Base-by-base conservation (phyloP, 2,113 vertebrate genomes). In the Candoia aspera region DNA sequence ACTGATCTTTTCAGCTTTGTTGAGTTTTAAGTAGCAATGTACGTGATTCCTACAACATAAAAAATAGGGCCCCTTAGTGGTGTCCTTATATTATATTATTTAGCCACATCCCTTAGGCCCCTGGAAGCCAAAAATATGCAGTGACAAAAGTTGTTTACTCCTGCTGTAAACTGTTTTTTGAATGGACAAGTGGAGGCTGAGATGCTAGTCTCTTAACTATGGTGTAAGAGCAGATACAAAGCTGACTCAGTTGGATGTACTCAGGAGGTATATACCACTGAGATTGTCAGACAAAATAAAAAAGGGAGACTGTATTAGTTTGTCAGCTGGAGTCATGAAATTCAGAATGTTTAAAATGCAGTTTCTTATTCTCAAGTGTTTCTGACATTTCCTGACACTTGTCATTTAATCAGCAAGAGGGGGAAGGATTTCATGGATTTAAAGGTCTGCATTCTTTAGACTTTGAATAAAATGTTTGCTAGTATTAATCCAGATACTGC, bases 391-490 rank as follows among this genome's bases (percentile, higher is more conserved):
- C 12, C 42, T 90, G 79, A 90, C 68, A 83, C 10, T 89, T 46
- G 64, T 87, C 59, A 92, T 93, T 92, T 92, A 86, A 90, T 91
- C 86, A 88, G 73, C 17, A 37, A 23, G 85, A 54, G 10, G 15
- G 73, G 79, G 29, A 92, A 92, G 62, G 88, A 91, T 92, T 93
- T 87, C 12, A n/a, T 13, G 90, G 94, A 93, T 95, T 94, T 91
- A 92, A 91, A 90, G 62, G 2, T 55, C 11, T 1, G 8, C 3
- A 91, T 42, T 13, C 60, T 92, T 91, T 79, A 37, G 23, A 13
- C 84, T 46, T 46, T 54, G 17, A 33, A 9, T 94, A 62, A 23
- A 91, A 91, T 83, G 91, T 87, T 84, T 93, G 90, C 88, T 86
- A 93, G 91, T 21, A 11, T 49, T 90, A 23, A 88, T 46, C 49